Evolutionary conservation across 1,140 invertebrate species (phyloP), one percentile per base, ranked within the genome.

Genomic region (Oryzaephilus surinamensis): DNA sequence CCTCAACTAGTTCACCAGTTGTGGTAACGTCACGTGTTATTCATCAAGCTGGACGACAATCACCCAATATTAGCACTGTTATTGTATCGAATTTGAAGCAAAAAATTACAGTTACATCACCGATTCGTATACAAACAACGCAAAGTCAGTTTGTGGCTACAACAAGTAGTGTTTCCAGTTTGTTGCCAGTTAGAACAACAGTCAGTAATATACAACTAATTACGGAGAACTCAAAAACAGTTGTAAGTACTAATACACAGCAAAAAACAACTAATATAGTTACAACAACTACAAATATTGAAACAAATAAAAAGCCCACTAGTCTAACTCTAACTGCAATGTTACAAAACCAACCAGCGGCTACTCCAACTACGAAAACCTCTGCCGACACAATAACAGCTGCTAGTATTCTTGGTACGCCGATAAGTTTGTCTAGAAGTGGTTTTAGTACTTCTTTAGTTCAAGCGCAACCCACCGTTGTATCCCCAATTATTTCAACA

Each of bases 381-480:
- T 51, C 56, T 2, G 51, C 56, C 3, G 55, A 58, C 10, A 56
- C 56, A 3, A 60, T 62, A 6, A 62, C 60, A 3, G 56, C 60
- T 6, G 60, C 60, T 4, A 61, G 59, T 42, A 41, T 62, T 6
- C 39, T 62, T 12, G 56, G 52, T 2, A 56, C 56, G 19, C 46
- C 59, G 6, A 49, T 61, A 5, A 45, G 54, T 34, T 35, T 61
- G 10, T 48, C 57, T 2, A 38, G 46, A 36, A 42, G 47, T 27
- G 40, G 46, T 16, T 54, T 57, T 33, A 51, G 44, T 14, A 41
- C 59, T 1, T 50, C 55, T 21, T 35, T 60, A 11, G 55, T 54
- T 34, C 55, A 71, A 35, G 60, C 68, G 18, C 66, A 70, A 45
- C 69, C 64, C 19, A 58, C 64, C 32, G 68, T 70, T 45, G 64